Evolutionary conservation across 2,888 invertebrate genomes (phyloP).

Genomic region (Pseudolycoriella hygida): DNA sequence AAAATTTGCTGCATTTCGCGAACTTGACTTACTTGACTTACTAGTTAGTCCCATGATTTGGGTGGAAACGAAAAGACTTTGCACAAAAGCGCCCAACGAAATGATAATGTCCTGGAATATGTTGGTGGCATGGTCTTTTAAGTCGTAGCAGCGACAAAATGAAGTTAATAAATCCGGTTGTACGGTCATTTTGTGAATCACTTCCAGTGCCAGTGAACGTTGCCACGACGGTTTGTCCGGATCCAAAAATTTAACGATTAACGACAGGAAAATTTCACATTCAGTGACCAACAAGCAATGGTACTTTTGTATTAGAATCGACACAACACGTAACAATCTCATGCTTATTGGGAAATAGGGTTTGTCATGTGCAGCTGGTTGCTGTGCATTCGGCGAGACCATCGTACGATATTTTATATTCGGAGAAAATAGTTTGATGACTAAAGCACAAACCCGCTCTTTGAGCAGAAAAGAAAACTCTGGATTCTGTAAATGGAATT

Average conservation of each 20-base stretch:
- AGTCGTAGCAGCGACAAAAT: constrained; percentile 90
- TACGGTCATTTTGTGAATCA: constrained; percentile 82
- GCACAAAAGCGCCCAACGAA: constrained; percentile 83
- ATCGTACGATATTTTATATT: constrained; percentile 82
- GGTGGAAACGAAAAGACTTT: constrained; percentile 68
- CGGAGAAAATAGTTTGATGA: constrained; percentile 96
- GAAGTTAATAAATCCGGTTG: constrained; percentile 71
- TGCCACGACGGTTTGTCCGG: constrained; percentile 96
- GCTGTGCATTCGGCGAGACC: constrained; percentile 37
- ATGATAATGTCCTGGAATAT: constrained; percentile 91
- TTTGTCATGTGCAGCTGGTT: constrained; percentile 56
- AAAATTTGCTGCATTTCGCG: too few relatives aligned
- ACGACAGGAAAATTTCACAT: constrained; percentile 93
- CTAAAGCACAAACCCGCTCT: constrained; percentile 92
- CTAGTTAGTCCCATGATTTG: constrained; percentile 21
- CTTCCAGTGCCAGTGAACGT: constrained; percentile 84
- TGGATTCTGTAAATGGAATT: constrained; percentile 48
- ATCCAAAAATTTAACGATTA: constrained; percentile 93
- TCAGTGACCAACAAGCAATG: constrained; percentile 86
- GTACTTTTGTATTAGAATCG: constrained; percentile 84
- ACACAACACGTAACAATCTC: constrained; percentile 81
- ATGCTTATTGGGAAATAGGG: constrained; percentile 96
- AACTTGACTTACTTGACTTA: too few relatives aligned
- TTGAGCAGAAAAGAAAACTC: constrained; percentile 90
- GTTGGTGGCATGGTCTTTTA: constrained; percentile 83